These are phyloP conservation scores for Lycia hirtaria DNA, from an alignment of 2,888 invertebrate genomes.

Conservation along the genomic window DNA sequence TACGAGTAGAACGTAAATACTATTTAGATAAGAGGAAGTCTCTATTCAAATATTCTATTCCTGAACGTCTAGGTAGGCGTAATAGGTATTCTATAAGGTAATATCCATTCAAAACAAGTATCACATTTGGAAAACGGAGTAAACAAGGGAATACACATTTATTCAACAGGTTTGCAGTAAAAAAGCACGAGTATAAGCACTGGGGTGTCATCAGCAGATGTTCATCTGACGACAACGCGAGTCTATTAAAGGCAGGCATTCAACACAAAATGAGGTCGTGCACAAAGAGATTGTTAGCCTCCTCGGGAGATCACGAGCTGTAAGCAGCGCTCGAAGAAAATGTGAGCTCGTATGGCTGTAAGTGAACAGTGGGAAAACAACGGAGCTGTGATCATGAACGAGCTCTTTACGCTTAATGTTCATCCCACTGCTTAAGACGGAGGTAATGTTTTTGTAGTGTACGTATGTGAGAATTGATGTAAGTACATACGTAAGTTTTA, in stretches of 20 bases:
- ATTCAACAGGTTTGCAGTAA: conserved; percentile 33
- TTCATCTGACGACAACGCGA: conserved; percentile 56
- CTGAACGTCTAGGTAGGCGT: neutral
- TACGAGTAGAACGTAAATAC: conserved; percentile 1
- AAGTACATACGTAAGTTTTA: no score
- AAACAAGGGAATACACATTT: conserved; percentile 25
- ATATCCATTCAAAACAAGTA: conserved; percentile 18
- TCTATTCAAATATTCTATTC: conserved; percentile 15
- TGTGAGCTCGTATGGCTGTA: conserved; percentile 16
- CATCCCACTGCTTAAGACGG: no score
- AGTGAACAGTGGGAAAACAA: conserved; percentile 9
- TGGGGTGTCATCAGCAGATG: conserved; percentile 52
- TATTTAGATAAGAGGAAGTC: conserved; percentile 35
- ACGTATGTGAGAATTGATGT: no score
- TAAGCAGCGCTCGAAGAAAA: conserved; percentile 28
- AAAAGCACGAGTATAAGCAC: conserved; percentile 35
- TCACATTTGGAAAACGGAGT: conserved; percentile 18
- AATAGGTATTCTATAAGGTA: conserved; percentile 11
- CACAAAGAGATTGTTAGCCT: conserved; percentile 73
- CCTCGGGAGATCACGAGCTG: conserved; percentile 66
- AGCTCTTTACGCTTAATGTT: neutral
- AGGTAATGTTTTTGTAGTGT: no score
- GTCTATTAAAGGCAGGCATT: conserved; percentile 62
- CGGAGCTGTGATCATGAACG: neutral
- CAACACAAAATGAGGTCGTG: conserved; percentile 72